These are phyloP conservation scores for Parnassius smintheus DNA, from an alignment of 2,888 invertebrate genomes.

Conservation along the genomic window DNA sequence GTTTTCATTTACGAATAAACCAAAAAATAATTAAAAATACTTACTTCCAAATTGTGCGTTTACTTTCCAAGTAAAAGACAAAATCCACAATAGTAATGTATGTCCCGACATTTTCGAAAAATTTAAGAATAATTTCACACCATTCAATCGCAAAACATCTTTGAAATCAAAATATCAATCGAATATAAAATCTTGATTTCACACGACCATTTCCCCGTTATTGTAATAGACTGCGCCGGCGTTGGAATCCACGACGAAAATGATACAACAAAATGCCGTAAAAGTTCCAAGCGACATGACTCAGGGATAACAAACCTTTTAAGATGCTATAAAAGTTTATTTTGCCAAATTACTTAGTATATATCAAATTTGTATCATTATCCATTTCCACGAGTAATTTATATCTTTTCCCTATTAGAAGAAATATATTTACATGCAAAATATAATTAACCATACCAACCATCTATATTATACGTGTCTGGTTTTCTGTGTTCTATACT, in stretches of 20 bases:
- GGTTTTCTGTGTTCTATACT: no score
- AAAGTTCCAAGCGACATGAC: slow-evolving; percentile 47
- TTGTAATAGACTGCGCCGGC: slow-evolving; percentile 26
- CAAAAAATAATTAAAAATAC: slow-evolving; percentile 34
- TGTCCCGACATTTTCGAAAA: slow-evolving; percentile 37
- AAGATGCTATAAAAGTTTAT: no score
- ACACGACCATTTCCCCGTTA: slow-evolving; percentile 30
- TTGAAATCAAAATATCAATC: slow-evolving; percentile 7
- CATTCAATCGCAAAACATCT: slow-evolving; percentile 22
- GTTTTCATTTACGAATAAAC: no score
- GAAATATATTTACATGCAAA: no score
- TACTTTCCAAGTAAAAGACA: slow-evolving; percentile 54
- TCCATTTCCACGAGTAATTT: no score
- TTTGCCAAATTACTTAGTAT: no score
- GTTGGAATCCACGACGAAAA: slow-evolving; percentile 54
- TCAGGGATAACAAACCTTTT: slow-evolving; percentile 51
- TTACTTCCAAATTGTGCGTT: slow-evolving; percentile 74
- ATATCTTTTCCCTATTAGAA: no score
- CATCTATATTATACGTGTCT: no score
- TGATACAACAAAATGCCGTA: slow-evolving; percentile 67
- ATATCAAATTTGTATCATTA: no score
- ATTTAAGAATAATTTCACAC: slow-evolving; percentile 24
- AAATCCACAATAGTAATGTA: slow-evolving; percentile 45
- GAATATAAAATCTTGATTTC: slow-evolving; percentile 8
- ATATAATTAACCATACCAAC: no score